phyloP scores from a whole-genome alignment of 2,888 invertebrate species.

The Meliscaeva auricollis region DNA sequence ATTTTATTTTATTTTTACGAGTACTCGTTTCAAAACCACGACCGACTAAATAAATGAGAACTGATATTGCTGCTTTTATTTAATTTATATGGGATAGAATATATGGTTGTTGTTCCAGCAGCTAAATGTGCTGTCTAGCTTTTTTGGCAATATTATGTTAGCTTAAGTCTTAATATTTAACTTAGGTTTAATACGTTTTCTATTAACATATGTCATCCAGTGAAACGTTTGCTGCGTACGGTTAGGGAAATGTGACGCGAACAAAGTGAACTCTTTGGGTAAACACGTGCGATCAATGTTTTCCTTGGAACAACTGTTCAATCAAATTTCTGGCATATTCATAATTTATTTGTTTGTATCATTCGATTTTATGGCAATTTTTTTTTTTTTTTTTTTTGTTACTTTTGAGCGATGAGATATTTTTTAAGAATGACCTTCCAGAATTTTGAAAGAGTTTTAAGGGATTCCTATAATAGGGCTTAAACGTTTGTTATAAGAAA shows the following conservation, averaged over 20 bases:
- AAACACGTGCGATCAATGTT: slow-evolving; percentile 9
- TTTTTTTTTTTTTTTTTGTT: too few relatives aligned
- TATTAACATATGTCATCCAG: background rate
- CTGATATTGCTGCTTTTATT: slow-evolving; percentile 4
- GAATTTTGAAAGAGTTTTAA: too few relatives aligned
- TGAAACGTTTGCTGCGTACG: slow-evolving; percentile 1
- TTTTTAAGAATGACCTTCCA: too few relatives aligned
- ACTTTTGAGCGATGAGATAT: too few relatives aligned
- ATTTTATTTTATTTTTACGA: background rate
- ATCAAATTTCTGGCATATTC: background rate
- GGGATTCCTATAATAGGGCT: too few relatives aligned
- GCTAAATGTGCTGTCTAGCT: background rate
- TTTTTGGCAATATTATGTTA: slow-evolving; percentile 25
- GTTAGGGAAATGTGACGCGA: slow-evolving; percentile 10
- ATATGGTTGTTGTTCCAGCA: background rate
- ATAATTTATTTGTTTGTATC: background rate
- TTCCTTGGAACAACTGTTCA: slow-evolving; percentile 13
- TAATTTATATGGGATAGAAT: background rate
- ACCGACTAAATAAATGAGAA: background rate
- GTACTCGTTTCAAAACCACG: slow-evolving; percentile 1
- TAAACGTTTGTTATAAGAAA: too few relatives aligned
- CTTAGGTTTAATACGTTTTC: background rate
- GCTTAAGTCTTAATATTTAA: background rate
- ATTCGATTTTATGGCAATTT: background rate
- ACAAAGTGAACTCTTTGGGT: background rate